Evolutionary conservation across 2,797 vertebrate genomes (phyloP).

Genomic region (Sardinella longiceps): DNA sequence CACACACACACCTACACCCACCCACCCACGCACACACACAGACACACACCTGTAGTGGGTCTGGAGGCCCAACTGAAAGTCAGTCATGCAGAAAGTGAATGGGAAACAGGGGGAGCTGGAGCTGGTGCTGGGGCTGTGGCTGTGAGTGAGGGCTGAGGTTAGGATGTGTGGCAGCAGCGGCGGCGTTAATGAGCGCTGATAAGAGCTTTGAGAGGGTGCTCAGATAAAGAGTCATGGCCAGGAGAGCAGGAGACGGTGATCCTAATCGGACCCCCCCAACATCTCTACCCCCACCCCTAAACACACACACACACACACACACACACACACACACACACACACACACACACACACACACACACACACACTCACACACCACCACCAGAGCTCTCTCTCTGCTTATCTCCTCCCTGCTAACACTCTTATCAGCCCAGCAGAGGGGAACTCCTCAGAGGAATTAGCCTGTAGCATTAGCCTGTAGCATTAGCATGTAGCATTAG

Average conservation of each 20-base stretch:
- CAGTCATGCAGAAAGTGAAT: neutral
- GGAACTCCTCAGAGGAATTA: neutral
- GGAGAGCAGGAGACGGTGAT: neutral
- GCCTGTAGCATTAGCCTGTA: neutral
- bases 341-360: too few relatives aligned
- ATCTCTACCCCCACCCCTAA: too few relatives aligned
- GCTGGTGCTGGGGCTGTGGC: too few relatives aligned
- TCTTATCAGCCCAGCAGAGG: constrained; percentile 1
- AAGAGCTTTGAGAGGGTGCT: neutral
- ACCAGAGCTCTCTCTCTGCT: too few relatives aligned
- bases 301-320: too few relatives aligned
- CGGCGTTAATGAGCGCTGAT: neutral
- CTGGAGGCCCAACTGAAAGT: neutral
- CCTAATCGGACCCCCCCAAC: neutral
- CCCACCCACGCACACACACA: too few relatives aligned
- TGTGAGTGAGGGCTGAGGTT: neutral
- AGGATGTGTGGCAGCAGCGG: neutral
- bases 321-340: too few relatives aligned
- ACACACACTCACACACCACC: too few relatives aligned
- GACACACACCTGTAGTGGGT: neutral
- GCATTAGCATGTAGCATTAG: too few relatives aligned
- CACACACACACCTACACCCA: too few relatives aligned
- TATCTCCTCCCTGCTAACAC: neutral
- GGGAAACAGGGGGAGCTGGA: neutral
- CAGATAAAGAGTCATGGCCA: neutral